Percentiles rank a stretch among this genome's conserved stretches.
Evolutionary conservation across 2,113 vertebrate species (phyloP).

Genomic region (Strix aluco): DNA sequence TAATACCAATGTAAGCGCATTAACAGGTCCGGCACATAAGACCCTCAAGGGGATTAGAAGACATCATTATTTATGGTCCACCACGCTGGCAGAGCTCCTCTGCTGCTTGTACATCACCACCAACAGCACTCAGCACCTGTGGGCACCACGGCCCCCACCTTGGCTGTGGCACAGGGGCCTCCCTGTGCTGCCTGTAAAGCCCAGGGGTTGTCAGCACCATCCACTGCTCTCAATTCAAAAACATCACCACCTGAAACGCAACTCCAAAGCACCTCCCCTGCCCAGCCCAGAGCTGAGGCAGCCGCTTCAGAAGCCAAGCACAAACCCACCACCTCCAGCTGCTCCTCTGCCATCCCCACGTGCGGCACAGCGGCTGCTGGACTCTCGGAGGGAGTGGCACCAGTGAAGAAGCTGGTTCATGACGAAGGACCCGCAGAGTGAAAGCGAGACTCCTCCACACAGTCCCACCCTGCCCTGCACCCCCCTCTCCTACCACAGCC

Average conservation of each 20-base stretch:
- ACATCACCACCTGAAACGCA: not conserved
- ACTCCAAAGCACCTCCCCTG: not conserved
- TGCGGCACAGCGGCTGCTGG: not conserved
- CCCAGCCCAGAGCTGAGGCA: not conserved
- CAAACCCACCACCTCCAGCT: not conserved
- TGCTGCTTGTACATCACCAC: not conserved
- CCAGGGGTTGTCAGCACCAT: not conserved
- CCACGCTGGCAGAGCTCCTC: not conserved
- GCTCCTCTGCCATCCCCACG: not conserved
- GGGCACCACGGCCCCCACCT: not conserved
- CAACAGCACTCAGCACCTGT: not conserved
- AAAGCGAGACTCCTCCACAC: not conserved
- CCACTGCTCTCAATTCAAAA: not conserved
- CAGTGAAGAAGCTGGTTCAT: accelerated
- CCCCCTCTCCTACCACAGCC: not conserved
- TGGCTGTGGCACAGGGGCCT: accelerated
- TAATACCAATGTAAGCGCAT: not conserved
- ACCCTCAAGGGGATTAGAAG: not conserved
- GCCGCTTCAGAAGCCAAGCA: not conserved
- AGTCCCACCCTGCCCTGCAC: not conserved
- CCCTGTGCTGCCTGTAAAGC: not conserved
- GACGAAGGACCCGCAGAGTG: accelerated
- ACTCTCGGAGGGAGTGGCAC: accelerated
- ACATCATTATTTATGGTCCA: not conserved
- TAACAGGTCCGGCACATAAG: not conserved